Evolutionary conservation across 2,888 invertebrate genomes (phyloP).

Genomic region (Lasius platythorax): DNA sequence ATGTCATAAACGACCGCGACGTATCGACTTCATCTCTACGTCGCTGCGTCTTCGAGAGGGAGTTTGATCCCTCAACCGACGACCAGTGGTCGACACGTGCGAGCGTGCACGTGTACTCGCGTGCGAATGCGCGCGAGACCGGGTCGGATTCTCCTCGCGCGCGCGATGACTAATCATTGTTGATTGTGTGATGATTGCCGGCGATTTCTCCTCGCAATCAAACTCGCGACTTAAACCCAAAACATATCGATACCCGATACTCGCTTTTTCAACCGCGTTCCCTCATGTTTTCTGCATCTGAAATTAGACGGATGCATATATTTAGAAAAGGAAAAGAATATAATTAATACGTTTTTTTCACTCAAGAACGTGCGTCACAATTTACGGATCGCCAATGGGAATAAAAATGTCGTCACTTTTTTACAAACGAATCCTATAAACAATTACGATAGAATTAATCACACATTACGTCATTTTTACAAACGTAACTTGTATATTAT

Average conservation of each 20-base stretch:
- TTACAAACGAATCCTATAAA: not conserved
- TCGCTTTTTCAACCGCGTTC: not conserved
- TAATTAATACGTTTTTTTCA: not conserved
- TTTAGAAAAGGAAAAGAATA: not conserved
- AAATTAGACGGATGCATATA: not conserved
- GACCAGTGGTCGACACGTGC: slow-evolving; percentile 10
- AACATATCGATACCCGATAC: not conserved
- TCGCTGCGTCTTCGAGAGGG: not conserved
- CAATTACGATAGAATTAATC: slow-evolving; percentile 52
- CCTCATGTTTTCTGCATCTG: not conserved
- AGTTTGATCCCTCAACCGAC: slow-evolving; percentile 21
- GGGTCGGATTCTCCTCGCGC: slow-evolving; percentile 70
- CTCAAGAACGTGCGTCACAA: not conserved
- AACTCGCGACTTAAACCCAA: not conserved
- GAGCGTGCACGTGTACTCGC: slow-evolving; percentile 19
- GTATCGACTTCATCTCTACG: slow-evolving; percentile 41
- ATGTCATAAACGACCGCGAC: slow-evolving; percentile 35
- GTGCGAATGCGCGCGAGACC: slow-evolving; percentile 35
- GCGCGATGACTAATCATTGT: slow-evolving; percentile 72
- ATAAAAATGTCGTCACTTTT: not conserved
- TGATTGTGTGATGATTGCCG: slow-evolving; percentile 72
- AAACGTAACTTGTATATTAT: not conserved
- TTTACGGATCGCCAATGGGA: not conserved
- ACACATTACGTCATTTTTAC: slow-evolving; percentile 7
- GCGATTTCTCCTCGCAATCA: slow-evolving; percentile 21